Evolutionary conservation across 2,888 invertebrate species (phyloP), one percentile per base, ranked within the genome.

Genomic region (Pseudolycoriella hygida): DNA sequence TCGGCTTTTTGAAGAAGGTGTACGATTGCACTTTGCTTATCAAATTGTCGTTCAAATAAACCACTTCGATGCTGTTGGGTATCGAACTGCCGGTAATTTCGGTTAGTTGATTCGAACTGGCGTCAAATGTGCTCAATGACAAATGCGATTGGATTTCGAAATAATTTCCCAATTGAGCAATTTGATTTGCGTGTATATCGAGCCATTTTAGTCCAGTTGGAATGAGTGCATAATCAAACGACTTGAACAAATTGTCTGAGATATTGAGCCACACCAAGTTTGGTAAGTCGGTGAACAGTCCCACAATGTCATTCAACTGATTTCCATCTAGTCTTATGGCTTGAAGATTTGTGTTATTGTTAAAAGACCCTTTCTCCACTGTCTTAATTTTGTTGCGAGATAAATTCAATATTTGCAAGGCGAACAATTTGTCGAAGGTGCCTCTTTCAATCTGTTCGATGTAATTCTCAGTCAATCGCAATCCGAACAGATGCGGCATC

Each of bases 311-410:
- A 52, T 78, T 78, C 48, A 92, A 68, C 55, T 75, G 74, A 71
- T 93, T 93, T 45, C 82, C 81, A 61, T 92, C 90, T 53, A 92
- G 66, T 52, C 89, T 71, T 52, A 92, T 80, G n/a, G 88, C 87
- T 67, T 89, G 86, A 51, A 92, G 68, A 59, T 80, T 81, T 11
- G 71, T 71, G 59, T 85, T 80, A 44, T 74, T 71, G 55, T 84
- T 77, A 56, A 92, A 87, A 17, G 86, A 77, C 15, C 81, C 85
- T 47, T 76, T 77, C 57, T 89, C 84, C 25, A 92, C 75, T 49
- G 71, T 69, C 54, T 74, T 75, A 49, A 92, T 76, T 62, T 77
- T 80, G 65, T 93, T 93, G 43, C 85, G 74, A 11, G 90, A 88
- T 50, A 93, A 70, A 67, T 92, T 90, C 46, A 92, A 68, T 56